A percentile compares a stretch with the other conserved stretches of the same genome.
phyloP scores from a whole-genome alignment of 1,140 invertebrate genomes.

The Nasonia vitripennis region DNA sequence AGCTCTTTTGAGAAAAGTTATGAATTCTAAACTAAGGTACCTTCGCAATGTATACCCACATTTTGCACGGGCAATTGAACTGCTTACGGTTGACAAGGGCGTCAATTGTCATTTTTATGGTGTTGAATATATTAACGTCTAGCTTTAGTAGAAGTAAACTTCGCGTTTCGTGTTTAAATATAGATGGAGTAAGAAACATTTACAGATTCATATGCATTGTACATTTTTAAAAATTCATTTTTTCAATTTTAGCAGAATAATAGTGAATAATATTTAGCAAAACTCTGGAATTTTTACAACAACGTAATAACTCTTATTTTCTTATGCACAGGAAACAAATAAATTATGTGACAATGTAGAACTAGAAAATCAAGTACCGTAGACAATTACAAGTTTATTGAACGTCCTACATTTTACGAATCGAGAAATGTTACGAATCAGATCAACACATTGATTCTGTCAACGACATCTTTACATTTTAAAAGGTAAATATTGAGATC shows the following conservation, averaged over 20 bases:
- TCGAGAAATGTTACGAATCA: conserved; percentile 14
- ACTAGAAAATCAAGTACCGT: background rate
- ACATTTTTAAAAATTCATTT: background rate
- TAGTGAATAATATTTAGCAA: too few species aligned
- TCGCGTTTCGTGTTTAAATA: too few species aligned
- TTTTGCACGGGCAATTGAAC: too few species aligned
- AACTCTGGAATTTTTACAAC: background rate
- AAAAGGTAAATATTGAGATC: conserved; percentile 18
- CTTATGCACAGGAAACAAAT: conserved; percentile 19
- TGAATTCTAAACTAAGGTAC: too few species aligned
- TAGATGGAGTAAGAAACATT: too few species aligned
- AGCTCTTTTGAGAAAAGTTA: too few species aligned
- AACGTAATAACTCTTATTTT: conserved; percentile 3
- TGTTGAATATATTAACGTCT: too few species aligned
- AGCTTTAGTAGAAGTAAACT: too few species aligned
- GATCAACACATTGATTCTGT: background rate
- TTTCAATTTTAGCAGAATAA: background rate
- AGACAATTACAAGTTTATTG: background rate
- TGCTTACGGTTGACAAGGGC: too few species aligned
- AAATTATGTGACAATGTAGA: background rate
- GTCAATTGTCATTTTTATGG: too few species aligned
- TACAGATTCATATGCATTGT: too few species aligned
- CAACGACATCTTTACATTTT: background rate
- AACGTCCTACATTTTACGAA: background rate
- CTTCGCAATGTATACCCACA: too few species aligned